These are phyloP conservation scores for Symphodus melops DNA, from an alignment of 2,113 vertebrate genomes.

Conservation along the genomic window DNA sequence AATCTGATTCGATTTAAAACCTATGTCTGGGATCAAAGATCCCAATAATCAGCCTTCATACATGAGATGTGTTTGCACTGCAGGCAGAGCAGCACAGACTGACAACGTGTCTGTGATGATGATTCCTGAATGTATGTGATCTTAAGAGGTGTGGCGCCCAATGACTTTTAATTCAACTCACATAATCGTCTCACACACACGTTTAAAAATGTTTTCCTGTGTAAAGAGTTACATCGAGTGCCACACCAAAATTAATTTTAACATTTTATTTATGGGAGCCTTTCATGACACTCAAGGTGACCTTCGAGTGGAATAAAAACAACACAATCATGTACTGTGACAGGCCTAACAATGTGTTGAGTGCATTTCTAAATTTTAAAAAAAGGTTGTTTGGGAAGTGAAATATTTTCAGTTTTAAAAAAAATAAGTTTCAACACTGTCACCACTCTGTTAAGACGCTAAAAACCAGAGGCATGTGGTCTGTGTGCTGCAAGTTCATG, in stretches of 20 bases:
- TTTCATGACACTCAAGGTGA: too few relatives aligned
- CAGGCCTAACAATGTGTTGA: too few relatives aligned
- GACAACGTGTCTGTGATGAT: constrained; percentile 17
- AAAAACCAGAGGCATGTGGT: not conserved
- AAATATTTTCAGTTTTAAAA: too few relatives aligned
- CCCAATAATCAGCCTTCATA: too few relatives aligned
- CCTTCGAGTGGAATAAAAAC: too few relatives aligned
- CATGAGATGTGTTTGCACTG: not conserved
- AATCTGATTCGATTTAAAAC: not conserved
- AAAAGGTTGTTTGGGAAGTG: too few relatives aligned
- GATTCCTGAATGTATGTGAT: not conserved
- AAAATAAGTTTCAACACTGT: too few relatives aligned
- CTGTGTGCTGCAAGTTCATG: not conserved
- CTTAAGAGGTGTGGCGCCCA: constrained; percentile 1
- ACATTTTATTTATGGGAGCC: too few relatives aligned
- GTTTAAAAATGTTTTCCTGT: not conserved
- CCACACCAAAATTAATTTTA: not conserved
- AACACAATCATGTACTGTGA: too few relatives aligned
- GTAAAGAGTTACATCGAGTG: not conserved
- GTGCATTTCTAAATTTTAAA: too few relatives aligned
- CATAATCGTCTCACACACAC: not conserved
- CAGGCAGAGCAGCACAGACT: constrained; percentile 7
- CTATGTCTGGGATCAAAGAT: too few relatives aligned
- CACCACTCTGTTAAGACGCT: not conserved
- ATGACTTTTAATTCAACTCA: not conserved